phyloP scores from a whole-genome alignment of 2,113 vertebrate genomes.

The Lates calcarifer region DNA sequence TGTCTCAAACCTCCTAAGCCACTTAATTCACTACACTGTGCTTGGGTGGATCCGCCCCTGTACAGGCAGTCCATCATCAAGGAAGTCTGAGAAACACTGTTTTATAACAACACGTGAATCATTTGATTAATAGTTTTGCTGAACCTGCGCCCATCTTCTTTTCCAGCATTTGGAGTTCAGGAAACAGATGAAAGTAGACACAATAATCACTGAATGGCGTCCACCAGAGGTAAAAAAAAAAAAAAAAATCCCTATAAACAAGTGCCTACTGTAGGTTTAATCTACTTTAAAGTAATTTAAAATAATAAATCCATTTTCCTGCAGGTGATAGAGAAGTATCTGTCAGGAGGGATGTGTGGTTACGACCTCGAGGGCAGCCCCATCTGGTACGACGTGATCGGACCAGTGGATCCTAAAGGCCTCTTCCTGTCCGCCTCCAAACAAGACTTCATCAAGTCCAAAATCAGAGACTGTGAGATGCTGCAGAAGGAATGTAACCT shows the following conservation, averaged over 20 bases:
- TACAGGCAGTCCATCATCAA: background rate
- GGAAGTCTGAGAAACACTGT: background rate
- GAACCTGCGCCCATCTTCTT: conserved; percentile 25
- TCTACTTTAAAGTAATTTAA: background rate
- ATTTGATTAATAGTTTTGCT: background rate
- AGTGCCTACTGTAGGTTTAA: background rate
- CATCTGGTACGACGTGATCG: conserved; percentile 93
- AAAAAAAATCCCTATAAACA: background rate
- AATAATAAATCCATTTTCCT: background rate
- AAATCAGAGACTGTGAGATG: conserved; percentile 94
- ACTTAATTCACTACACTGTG: conserved; percentile 41
- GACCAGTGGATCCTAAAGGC: conserved; percentile 93
- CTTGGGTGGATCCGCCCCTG: background rate
- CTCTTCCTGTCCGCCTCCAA: conserved; percentile 94
- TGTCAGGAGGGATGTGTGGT: conserved; percentile 93
- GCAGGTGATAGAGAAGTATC: conserved; percentile 92
- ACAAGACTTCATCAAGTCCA: conserved; percentile 95
- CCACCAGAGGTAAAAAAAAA: conserved; percentile 89
- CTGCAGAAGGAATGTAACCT: conserved; percentile 84
- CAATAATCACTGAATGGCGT: conserved; percentile 87
- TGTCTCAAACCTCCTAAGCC: conserved; percentile 53
- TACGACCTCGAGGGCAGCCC: conserved; percentile 92
- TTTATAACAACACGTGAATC: background rate
- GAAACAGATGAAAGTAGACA: conserved; percentile 89
- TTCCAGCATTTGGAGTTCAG: conserved; percentile 92